These are phyloP conservation scores for Crocodylus rhombifer DNA, from an alignment of 2,797 vertebrate species.

Conservation along the genomic window DNA sequence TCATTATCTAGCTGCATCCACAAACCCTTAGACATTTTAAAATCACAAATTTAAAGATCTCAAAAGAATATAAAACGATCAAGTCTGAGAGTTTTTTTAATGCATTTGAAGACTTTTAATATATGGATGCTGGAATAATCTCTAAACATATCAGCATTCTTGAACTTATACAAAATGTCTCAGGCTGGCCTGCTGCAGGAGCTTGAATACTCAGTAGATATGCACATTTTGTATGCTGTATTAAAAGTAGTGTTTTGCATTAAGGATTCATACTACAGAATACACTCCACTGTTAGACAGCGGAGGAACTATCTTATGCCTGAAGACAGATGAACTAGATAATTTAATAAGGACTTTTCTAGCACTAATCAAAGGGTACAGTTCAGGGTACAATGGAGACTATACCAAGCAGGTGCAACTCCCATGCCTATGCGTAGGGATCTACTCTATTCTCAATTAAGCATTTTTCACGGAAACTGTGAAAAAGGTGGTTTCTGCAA, in stretches of 20 bases:
- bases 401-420: not conserved
- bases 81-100: not conserved
- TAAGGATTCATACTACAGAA: not conserved
- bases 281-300: not conserved
- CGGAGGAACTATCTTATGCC: not conserved
- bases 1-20: not conserved
- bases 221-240: fast-evolving
- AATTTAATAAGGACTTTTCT: not conserved
- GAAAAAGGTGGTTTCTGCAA: too few species aligned
- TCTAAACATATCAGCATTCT: not conserved
- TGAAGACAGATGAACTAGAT: not conserved
- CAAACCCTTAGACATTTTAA: not conserved
- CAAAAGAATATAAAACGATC: not conserved
- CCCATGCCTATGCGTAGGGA: not conserved
- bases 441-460: too few species aligned
- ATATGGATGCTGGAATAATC: not conserved
- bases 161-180: not conserved
- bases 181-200: not conserved
- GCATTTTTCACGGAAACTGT: too few species aligned
- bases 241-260: not conserved
- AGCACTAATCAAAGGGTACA: not conserved
- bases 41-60: not conserved
- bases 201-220: not conserved
- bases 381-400: not conserved
- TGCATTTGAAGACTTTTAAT: not conserved